Base-by-base conservation (phyloP, 53 echinoderm and acorn worm species). In the Henricia sp. region DNA sequence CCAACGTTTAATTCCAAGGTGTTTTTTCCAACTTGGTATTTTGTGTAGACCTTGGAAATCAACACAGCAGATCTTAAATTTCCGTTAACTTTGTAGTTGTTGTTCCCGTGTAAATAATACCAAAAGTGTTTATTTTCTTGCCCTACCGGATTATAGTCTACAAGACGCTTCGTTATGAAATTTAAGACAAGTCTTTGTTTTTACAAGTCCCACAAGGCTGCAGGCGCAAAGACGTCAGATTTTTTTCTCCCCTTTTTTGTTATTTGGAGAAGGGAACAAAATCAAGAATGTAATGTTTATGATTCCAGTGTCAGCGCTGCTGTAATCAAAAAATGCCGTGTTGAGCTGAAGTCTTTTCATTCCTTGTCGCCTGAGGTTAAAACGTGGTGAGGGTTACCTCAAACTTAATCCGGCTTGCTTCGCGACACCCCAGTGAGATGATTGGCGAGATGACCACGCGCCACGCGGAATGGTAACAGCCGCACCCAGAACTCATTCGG, bases 371-470 rank as follows among this genome's bases (percentile, higher is more conserved):
- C 64, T 11, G 4, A 64, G 80, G 46, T n/a, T 11, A 16, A 50
- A n/a, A 32, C 77, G 29, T 30, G 63, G 77, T 33, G 19, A 77
- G 60, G 37, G 60, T 56, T 56, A 24, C 74, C 54, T 37, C 39
- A n/a, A 37, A n/a, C n/a, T n/a, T 74, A 74, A 74, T 74, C 57
- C 72, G 3, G 30, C 74, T n/a, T n/a, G n/a, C n/a, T n/a, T n/a
- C n/a, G n/a, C n/a, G n/a, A n/a, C n/a, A n/a, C n/a, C n/a, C n/a
- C n/a, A n/a, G n/a, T n/a, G n/a, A n/a, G n/a, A n/a, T n/a, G n/a
- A n/a, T n/a, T n/a, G n/a, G n/a, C n/a, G n/a, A 74, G 39, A 74
- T 40, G 46, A 56, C 37, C 40, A 25, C 46, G 37, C 32, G 19
- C 6, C 30, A 16, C 29, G 42, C 59, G 76, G 68, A n/a, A 38